Evolutionary conservation across 2,888 invertebrate species (phyloP).

Genomic region (Hypselothyrea guttata): DNA sequence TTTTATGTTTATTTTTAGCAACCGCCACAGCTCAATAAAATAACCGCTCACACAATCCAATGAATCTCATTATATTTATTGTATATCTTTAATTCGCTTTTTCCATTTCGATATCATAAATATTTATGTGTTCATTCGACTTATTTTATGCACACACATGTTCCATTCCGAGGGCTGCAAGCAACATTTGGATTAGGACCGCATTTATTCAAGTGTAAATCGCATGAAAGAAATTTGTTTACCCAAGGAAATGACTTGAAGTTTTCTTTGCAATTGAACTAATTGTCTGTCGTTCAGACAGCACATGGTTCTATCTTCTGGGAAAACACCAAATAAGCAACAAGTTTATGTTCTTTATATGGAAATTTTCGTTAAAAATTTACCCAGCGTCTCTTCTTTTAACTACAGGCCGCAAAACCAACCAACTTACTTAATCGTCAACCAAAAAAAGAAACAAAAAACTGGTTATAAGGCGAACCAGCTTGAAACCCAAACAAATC

Average conservation of each 20-base stretch:
- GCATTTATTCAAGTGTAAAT: constrained; percentile 1
- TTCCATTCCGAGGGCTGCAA: constrained; percentile 33
- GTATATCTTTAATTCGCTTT: constrained; percentile 34
- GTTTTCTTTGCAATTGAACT: neutral
- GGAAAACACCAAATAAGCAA: neutral
- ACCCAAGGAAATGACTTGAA: neutral
- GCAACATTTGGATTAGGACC: neutral
- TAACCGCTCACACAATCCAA: constrained; percentile 15
- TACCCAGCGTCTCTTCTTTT: neutral
- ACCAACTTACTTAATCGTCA: constrained; percentile 14
- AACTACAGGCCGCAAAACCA: constrained; percentile 3
- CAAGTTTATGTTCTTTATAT: neutral
- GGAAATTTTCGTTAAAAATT: neutral
- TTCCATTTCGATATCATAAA: constrained; percentile 49
- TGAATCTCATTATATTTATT: constrained; percentile 40
- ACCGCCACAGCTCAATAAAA: constrained; percentile 1
- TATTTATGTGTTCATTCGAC: constrained; percentile 54
- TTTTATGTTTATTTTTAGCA: constrained; percentile 46
- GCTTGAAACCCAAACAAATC: constrained; percentile 34
- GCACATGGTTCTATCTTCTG: constrained; percentile 2
- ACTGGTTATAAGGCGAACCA: constrained; percentile 35
- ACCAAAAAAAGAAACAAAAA: no score
- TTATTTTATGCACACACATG: constrained; percentile 56
- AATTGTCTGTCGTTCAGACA: neutral
- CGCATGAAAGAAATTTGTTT: no score